Evolutionary conservation across 1,140 invertebrate species (phyloP), one percentile per base, ranked within the genome.

Genomic region (Zaprionus gabonicus): DNA sequence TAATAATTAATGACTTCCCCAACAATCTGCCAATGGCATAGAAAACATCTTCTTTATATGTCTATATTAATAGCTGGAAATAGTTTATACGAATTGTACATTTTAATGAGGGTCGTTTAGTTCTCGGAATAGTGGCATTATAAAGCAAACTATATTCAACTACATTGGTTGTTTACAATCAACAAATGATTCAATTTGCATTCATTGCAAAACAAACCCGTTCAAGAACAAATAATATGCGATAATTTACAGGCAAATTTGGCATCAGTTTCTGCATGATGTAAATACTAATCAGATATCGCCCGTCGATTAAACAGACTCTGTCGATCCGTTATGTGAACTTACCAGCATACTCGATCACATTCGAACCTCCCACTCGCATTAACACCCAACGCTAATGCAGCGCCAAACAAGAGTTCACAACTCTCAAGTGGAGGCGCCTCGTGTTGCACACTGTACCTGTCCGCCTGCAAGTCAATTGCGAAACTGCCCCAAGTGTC

Each of bases 401-500:
- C 71, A 67, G 67, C 85, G 71, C 78, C 64, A 69, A 56, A 53
- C 28, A 49, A 57, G 73, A 23, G 59, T 62, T 15, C 41, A 46
- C n/a, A 46, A 46, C 60, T n/a, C 41, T 17, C 15, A 17, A 44
- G 41, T n/a, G 67, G 66, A 75, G 72, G 72, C 67, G 72, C 72
- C 72, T 58, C 53, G 10, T 65, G 62, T 67, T 57, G 46, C 60
- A 72, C 62, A 67, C 69, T 76, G 41, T 46, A 66, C 74, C 68
- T 71, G 69, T 72, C 69, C 57, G 73, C 34, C 59, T 79, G 73
- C 70, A 51, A 75, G 64, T 67, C 66, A 81, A 71, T 81, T 81
- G 74, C 71, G 80, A 68, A 76, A 88, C 68, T 75, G 85, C 85
- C 85, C 78, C 81, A 85, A 90, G 85, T 88, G 85, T 88, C 85